These are phyloP conservation scores for Spisula subtruncata DNA, from an alignment of 2,888 invertebrate species.

Conservation along the genomic window DNA sequence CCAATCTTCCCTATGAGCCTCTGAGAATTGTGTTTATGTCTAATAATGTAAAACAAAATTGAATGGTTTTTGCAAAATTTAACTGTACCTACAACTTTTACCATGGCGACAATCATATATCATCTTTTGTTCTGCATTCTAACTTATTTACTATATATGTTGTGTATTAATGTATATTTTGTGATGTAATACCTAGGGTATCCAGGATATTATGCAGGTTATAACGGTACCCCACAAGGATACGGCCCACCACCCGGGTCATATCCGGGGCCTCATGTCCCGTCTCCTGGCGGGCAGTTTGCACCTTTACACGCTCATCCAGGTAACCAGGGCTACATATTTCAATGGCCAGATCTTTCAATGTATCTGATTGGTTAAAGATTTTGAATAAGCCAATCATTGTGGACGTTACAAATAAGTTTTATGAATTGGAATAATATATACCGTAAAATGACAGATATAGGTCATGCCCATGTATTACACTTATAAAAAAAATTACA, in stretches of 20 bases:
- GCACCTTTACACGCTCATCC: constrained; percentile 61
- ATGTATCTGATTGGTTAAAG: constrained; percentile 31
- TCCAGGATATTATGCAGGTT: constrained; percentile 63
- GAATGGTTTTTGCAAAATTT: too few relatives aligned
- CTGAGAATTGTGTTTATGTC: too few relatives aligned
- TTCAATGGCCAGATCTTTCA: background rate
- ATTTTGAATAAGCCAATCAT: constrained; percentile 11
- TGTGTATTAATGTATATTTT: constrained; percentile 34
- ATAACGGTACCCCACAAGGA: constrained; percentile 55
- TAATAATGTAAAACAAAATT: too few relatives aligned
- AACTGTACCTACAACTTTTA: background rate
- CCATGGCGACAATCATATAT: background rate
- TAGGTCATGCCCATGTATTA: too few relatives aligned
- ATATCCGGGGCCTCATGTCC: constrained; percentile 58
- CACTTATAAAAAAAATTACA: too few relatives aligned
- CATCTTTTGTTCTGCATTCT: background rate
- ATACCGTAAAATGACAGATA: too few relatives aligned
- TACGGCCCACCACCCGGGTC: constrained; percentile 60
- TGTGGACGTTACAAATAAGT: background rate
- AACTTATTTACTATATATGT: constrained; percentile 4
- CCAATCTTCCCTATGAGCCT: too few relatives aligned
- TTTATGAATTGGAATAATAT: too few relatives aligned
- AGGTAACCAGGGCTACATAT: constrained; percentile 55
- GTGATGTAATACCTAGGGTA: constrained; percentile 57
- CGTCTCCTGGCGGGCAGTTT: constrained; percentile 66